Percentiles rank a stretch among this genome's conserved stretches.
phyloP scores from a whole-genome alignment of 35 echinoderm and acorn worm genomes.

The Anneissia japonica region DNA sequence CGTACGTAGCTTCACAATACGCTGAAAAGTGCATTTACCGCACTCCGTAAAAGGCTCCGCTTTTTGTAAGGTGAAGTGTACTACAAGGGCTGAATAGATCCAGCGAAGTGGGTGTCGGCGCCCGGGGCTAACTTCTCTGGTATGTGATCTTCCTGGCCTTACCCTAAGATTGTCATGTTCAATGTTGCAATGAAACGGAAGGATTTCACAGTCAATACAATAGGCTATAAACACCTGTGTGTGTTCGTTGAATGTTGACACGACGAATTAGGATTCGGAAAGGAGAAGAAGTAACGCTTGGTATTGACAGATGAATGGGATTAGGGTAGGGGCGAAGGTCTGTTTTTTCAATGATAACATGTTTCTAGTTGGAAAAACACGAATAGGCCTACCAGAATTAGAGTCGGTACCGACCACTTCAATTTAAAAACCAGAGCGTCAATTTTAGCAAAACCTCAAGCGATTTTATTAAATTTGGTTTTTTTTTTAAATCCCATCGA shows the following conservation, averaged over 20 bases:
- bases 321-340: neutral
- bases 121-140: neutral
- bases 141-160: neutral
- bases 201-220: neutral
- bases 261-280: neutral
- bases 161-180: neutral
- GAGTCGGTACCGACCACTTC: too few relatives aligned
- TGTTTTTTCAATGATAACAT: neutral
- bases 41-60: neutral
- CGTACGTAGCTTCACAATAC: neutral
- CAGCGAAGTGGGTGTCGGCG: neutral
- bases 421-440: too few relatives aligned
- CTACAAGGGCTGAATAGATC: neutral
- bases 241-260: neutral
- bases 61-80: neutral
- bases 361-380: neutral
- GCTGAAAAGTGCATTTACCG: neutral
- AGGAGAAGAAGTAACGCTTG: neutral
- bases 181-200: neutral
- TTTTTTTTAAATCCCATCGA: neutral
- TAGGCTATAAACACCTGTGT: neutral
- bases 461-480: too few relatives aligned
- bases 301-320: neutral
- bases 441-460: too few relatives aligned
- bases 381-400: too few relatives aligned